These are phyloP conservation scores for Drosophila greeni DNA, from an alignment of 2,888 invertebrate species.

Conservation along the genomic window DNA sequence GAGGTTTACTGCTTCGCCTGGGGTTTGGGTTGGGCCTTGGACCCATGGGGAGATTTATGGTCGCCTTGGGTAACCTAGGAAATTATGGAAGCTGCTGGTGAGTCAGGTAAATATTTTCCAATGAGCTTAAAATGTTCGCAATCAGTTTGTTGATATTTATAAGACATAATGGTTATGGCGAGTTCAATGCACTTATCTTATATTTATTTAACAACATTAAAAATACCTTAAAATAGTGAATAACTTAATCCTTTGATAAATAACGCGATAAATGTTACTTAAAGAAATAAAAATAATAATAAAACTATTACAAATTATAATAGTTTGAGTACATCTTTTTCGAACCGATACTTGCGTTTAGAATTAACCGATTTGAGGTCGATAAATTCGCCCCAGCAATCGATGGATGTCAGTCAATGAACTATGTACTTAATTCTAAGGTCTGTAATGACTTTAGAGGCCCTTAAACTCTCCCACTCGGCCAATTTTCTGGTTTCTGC, in stretches of 20 bases:
- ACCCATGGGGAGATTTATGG: constrained; percentile 35
- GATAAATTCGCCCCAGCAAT: neutral
- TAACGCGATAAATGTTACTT: neutral
- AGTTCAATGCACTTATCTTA: constrained; percentile 1
- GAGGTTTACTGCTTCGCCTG: constrained; percentile 22
- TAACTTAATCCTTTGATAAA: neutral
- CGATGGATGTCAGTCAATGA: constrained; percentile 8
- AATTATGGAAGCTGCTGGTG: constrained; percentile 21
- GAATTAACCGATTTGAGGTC: constrained; percentile 3
- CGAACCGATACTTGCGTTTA: neutral
- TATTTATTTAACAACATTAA: neutral
- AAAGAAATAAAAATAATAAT: neutral
- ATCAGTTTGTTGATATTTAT: neutral
- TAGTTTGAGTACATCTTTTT: neutral
- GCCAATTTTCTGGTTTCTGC: neutral
- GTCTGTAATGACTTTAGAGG: constrained; percentile 7
- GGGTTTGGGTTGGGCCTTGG: constrained; percentile 24
- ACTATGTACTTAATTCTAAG: constrained; percentile 19
- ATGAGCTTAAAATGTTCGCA: constrained; percentile 6
- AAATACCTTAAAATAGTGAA: too few species aligned
- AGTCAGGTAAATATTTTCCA: neutral
- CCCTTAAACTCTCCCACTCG: constrained; percentile 15
- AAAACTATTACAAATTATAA: neutral
- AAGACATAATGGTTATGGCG: neutral
- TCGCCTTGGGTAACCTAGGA: constrained; percentile 20